phyloP scores from a whole-genome alignment of 2,113 vertebrate genomes.

The Lagopus leucura region DNA sequence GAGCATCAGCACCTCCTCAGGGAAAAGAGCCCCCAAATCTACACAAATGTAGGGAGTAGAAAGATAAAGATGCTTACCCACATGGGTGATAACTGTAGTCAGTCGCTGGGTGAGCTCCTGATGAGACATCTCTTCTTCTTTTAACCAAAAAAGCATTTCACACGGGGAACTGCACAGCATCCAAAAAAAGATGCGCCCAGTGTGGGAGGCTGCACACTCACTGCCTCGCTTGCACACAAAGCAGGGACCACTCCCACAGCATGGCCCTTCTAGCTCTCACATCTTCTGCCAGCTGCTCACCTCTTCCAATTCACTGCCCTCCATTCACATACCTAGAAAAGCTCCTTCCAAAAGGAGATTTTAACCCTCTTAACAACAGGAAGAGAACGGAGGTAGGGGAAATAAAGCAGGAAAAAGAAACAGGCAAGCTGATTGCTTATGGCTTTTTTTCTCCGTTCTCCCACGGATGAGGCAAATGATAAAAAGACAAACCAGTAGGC shows the following conservation, averaged over 20 bases:
- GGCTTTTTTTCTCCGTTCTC: slow-evolving; percentile 38
- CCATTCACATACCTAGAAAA: not conserved
- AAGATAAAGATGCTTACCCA: slow-evolving; percentile 84
- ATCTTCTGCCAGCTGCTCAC: slow-evolving; percentile 59
- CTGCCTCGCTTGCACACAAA: slow-evolving; percentile 74
- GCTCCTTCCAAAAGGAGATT: not conserved
- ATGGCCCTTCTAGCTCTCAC: slow-evolving; percentile 61
- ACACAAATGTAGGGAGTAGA: not conserved
- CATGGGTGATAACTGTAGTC: slow-evolving; percentile 91
- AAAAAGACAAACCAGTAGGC: slow-evolving; percentile 72
- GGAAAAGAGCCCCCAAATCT: not conserved
- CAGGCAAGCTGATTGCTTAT: slow-evolving; percentile 9
- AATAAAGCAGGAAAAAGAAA: not conserved
- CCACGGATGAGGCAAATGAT: slow-evolving; percentile 42
- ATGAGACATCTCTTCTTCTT: slow-evolving; percentile 93
- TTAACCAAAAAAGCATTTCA: slow-evolving; percentile 92
- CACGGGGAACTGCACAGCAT: slow-evolving; percentile 68
- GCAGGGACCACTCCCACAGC: slow-evolving; percentile 82
- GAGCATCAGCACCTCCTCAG: slow-evolving; percentile 9
- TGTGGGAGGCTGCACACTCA: slow-evolving; percentile 66
- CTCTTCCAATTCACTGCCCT: slow-evolving; percentile 33
- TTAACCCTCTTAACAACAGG: not conserved
- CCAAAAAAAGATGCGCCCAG: slow-evolving; percentile 64
- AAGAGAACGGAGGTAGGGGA: not conserved
- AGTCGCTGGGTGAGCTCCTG: slow-evolving; percentile 90